Base-by-base conservation (phyloP, 2,797 vertebrate genomes). In the Anguilla anguilla region DNA sequence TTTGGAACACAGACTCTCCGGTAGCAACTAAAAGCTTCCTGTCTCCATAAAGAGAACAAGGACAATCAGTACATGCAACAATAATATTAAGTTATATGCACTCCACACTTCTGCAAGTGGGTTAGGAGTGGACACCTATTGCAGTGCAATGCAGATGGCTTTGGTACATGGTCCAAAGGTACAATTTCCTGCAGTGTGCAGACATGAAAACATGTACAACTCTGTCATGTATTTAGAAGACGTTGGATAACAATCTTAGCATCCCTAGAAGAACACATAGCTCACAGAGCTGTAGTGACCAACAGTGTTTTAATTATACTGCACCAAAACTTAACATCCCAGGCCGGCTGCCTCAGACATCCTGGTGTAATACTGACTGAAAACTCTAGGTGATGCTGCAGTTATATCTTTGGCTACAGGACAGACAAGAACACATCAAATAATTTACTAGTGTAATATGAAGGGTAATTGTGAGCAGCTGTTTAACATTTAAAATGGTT, bases 381-480 rank as follows among this genome's bases (percentile, higher is more conserved):
- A 82, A 82, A 49, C 79, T n/a, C 79, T 82, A 82, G 46, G 13
- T 82, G 79, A 51, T 13, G 46, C 79, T 82, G 43, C 25, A 49
- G 49, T 81, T 1, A 19, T 1, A 81, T 81, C 2, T 81, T 35
- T 81, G 19, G 39, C 39, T 49, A 22, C 19, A 25, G 77, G 43
- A 13, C 39, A 7, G 77, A 81, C 2, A 25, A 51, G 6, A 25
- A 51, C 9, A 49, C 43, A 1, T 82, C 6, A 51, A 51, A 51
- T 82, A 51, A 25, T 51, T 49, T 9, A n/a, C 46, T 49, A 4
- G 46, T 15, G 11, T 49, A 11, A 49, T n/a, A 51, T 49, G 43
- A 51, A 82, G 10, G 43, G 35, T 77, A 39, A 4, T 77, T 77
- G 0, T 5, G 13, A 82, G 79, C 3, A 0, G 6, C 79, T 49